Evolutionary conservation across 35 echinoderm and acorn worm species (phyloP).

Genomic region (Apostichopus parvimensis): DNA sequence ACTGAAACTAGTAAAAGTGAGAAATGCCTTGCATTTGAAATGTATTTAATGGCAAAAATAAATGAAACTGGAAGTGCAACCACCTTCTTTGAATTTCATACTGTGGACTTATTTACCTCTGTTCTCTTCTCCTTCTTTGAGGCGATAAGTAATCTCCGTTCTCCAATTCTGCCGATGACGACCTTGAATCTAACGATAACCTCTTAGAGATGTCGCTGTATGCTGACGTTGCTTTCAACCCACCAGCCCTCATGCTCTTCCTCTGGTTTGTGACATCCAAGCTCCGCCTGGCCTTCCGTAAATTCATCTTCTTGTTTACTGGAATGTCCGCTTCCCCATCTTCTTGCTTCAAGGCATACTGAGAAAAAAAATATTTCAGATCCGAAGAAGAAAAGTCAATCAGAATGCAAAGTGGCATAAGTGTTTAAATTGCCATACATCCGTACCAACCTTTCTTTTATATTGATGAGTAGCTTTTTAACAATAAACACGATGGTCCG

Average conservation of each 20-base stretch:
- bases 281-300: conserved; percentile 79
- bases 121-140: conserved; percentile 72
- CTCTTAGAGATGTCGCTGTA: conserved; percentile 64
- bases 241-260: conserved; percentile 81
- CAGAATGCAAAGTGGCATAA: too few relatives aligned
- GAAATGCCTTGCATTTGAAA: too few relatives aligned
- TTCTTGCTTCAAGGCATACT: conserved; percentile 93
- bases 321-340: conserved; percentile 97
- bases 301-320: conserved; percentile 66
- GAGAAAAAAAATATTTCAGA: not conserved
- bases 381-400: not conserved
- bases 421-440: too few relatives aligned
- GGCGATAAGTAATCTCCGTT: conserved; percentile 12
- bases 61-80: not conserved
- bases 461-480: too few relatives aligned
- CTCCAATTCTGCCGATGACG: not conserved
- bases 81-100: too few relatives aligned
- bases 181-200: conserved; percentile 56
- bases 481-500: too few relatives aligned
- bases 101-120: conserved; percentile 35
- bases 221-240: conserved; percentile 68
- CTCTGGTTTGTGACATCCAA: conserved; percentile 63
- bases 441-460: too few relatives aligned
- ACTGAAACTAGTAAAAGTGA: too few relatives aligned
- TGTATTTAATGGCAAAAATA: not conserved